phyloP scores from a whole-genome alignment of 2,888 invertebrate species.

The Tridacna crocea region DNA sequence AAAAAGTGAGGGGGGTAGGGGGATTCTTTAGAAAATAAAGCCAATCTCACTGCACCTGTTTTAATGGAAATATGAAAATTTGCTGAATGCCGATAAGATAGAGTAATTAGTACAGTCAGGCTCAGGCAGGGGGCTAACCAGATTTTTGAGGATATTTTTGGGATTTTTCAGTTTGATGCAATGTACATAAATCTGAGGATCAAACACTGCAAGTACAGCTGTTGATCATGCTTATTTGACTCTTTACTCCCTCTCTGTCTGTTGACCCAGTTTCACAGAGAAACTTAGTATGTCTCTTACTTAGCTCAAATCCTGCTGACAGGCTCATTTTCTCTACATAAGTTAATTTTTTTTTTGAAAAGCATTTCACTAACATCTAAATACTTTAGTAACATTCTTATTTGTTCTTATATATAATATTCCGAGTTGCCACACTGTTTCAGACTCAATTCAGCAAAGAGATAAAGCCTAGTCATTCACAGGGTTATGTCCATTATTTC shows the following conservation, averaged over 20 bases:
- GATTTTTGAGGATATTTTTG: slow-evolving; percentile 34
- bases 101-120: slow-evolving; percentile 46
- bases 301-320: no score
- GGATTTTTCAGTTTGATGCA: slow-evolving; percentile 35
- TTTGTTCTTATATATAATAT: no score
- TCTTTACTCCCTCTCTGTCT: slow-evolving; percentile 8
- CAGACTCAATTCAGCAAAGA: no score
- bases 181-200: slow-evolving; percentile 51
- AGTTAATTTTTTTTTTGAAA: no score
- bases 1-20: not conserved
- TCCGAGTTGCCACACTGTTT: no score
- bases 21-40: slow-evolving; percentile 47
- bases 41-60: slow-evolving; percentile 60
- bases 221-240: slow-evolving; percentile 24
- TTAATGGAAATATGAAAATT: slow-evolving; percentile 54
- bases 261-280: no score
- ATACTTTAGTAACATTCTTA: no score
- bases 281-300: no score
- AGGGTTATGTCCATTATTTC: no score
- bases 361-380: no score
- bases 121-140: slow-evolving; percentile 36
- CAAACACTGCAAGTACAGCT: slow-evolving; percentile 46
- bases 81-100: slow-evolving; percentile 48
- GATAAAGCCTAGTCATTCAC: no score
- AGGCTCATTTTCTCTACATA: no score